phyloP scores from a whole-genome alignment of 1,140 invertebrate genomes.

The Drosophila biarmipes region DNA sequence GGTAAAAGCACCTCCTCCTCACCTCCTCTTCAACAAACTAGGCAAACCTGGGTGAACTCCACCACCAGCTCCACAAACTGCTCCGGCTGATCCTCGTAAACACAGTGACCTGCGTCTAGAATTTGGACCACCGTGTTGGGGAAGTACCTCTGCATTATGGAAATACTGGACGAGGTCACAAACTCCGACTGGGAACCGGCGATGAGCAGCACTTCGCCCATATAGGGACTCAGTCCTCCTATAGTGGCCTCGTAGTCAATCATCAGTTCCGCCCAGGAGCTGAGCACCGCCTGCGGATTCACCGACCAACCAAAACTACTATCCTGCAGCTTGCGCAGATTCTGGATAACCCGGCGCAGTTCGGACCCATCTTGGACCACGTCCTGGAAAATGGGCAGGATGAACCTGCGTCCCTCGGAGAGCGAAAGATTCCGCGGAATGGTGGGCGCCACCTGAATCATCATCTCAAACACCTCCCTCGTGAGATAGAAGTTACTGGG shows the following conservation, averaged over 20 bases:
- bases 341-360: slow-evolving; percentile 5
- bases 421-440: slow-evolving; percentile 23
- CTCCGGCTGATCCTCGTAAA: slow-evolving; percentile 24
- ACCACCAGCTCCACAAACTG: slow-evolving; percentile 36
- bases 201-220: slow-evolving; percentile 38
- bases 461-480: slow-evolving; percentile 19
- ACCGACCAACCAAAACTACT: slow-evolving; percentile 27
- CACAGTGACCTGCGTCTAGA: slow-evolving; percentile 18
- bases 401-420: slow-evolving; percentile 12
- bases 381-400: slow-evolving; percentile 13
- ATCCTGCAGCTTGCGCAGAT: slow-evolving; percentile 18
- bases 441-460: slow-evolving; percentile 2
- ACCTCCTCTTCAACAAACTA: neutral
- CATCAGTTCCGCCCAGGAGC: slow-evolving; percentile 30
- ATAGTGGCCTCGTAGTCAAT: slow-evolving; percentile 21
- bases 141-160: slow-evolving; percentile 36
- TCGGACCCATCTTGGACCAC: neutral
- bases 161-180: slow-evolving; percentile 20
- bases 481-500: slow-evolving; percentile 3
- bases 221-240: slow-evolving; percentile 11
- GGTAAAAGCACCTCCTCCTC: neutral
- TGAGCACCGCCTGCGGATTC: slow-evolving; percentile 34
- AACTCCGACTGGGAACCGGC: slow-evolving; percentile 14
- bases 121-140: slow-evolving; percentile 34
- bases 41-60: slow-evolving; percentile 27